These are phyloP conservation scores for Cranoglanis bouderius DNA, from an alignment of 2,113 vertebrate species.

Conservation along the genomic window DNA sequence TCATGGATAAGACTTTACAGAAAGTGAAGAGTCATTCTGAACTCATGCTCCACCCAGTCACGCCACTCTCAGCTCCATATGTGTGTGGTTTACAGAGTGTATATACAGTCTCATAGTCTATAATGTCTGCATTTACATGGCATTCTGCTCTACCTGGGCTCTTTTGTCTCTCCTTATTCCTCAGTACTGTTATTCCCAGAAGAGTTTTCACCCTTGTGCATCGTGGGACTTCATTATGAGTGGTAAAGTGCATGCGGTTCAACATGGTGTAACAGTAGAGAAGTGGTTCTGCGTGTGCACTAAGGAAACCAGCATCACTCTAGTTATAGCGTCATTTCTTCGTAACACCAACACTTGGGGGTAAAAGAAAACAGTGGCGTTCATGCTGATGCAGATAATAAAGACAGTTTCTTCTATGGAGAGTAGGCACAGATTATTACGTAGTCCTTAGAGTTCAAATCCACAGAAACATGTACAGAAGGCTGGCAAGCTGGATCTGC, in stretches of 20 bases:
- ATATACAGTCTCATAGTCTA: not conserved
- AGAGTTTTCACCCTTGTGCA: not conserved
- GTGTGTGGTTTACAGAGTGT: not conserved
- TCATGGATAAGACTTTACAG: not conserved
- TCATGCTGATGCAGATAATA: not conserved
- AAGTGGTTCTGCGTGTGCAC: not conserved
- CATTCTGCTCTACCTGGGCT: not conserved
- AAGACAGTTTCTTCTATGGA: not conserved
- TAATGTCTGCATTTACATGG: not conserved
- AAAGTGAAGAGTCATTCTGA: slow-evolving; percentile 40
- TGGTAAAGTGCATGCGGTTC: not conserved
- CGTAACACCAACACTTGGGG: not conserved
- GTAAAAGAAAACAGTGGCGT: not conserved
- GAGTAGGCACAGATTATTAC: not conserved
- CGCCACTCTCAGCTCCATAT: not conserved
- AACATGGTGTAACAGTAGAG: slow-evolving; percentile 5
- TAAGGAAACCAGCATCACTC: not conserved
- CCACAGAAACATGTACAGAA: slow-evolving; percentile 1
- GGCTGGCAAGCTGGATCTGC: not conserved
- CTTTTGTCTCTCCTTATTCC: not conserved
- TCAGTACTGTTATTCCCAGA: slow-evolving; percentile 10
- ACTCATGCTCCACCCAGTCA: not conserved
- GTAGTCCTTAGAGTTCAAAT: not conserved
- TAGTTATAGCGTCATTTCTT: not conserved
- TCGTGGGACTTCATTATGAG: slow-evolving; percentile 45